Conservation (phyloP, 2,113 vertebrate genomes). For the Melanerpes formicivorus region DNA sequence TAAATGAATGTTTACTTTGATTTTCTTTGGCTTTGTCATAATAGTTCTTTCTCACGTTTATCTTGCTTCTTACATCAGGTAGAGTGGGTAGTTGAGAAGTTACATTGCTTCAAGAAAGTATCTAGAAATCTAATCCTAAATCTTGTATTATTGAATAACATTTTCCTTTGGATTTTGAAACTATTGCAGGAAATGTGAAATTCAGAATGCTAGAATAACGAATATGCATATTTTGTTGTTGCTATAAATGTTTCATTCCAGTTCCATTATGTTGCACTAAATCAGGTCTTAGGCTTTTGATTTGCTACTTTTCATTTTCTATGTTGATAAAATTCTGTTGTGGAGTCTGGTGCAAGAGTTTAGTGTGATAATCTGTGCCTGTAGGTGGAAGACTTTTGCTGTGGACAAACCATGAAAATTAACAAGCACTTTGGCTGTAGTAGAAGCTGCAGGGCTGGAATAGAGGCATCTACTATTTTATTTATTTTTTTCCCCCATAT, state of each 20-base stretch:
- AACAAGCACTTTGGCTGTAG: neutral
- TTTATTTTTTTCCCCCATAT: neutral
- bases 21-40: neutral
- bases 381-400: neutral
- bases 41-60: neutral
- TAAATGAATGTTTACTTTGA: neutral
- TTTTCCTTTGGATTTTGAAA: neutral
- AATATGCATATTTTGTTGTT: neutral
- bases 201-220: neutral
- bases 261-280: neutral
- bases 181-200: neutral
- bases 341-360: neutral
- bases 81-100: neutral
- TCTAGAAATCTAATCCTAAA: neutral
- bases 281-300: neutral
- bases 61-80: neutral
- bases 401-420: neutral
- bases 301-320: neutral
- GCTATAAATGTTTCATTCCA: neutral
- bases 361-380: neutral
- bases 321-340: neutral
- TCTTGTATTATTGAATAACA: neutral
- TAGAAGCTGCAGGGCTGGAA: neutral
- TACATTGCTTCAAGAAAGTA: neutral
- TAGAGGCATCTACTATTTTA: neutral